Evolutionary conservation across 2,113 vertebrate genomes (phyloP), one percentile per base, ranked within the genome.

Genomic region (Sinocyclocheilus anshuiensis): DNA sequence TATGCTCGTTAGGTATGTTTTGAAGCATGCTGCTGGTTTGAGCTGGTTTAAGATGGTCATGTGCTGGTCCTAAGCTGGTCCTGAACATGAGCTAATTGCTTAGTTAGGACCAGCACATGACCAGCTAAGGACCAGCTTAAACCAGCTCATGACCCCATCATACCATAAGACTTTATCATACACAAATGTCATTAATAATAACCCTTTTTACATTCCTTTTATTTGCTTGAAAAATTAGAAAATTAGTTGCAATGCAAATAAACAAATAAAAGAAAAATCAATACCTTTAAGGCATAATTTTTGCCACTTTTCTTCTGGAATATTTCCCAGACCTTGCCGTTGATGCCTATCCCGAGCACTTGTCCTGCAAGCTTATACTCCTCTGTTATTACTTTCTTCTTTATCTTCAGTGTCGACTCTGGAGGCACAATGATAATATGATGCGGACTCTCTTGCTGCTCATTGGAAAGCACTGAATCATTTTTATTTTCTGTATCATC

Each of bases 301-400:
- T 96, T 94, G 24, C 94, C 94, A 26, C 91, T 96, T 87, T 94
- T 95, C 94, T 95, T 96, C 48, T 92, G 95, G 85, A 96, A 96
- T 91, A 96, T 95, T 89, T 96, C 95, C 93, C 96, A 88, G 84
- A 97, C 96, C 92, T 95, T 96, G n/a, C 96, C 96, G 90, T 97
- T 97, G 90, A 97, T 97, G 83, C 96, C 96, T 90, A 97, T 92
- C 20, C 96, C 96, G 89, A 97, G 92, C 80, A 97, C 96, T 92
- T 97, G 95, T 87, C 93, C 95, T 69, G 96, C 96, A 72, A 97
- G 95, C 91, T 94, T 96, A 94, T 97, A 97, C 72, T 96, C 95
- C 89, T 97, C 96, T 84, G 95, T 96, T 90, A 97, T 96, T 79
- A 96, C 96, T 86, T 94, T 96, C 90, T 96, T 96, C 91, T 94